Base-by-base conservation (phyloP, 2,797 vertebrate genomes). In the Chromis chromis region DNA sequence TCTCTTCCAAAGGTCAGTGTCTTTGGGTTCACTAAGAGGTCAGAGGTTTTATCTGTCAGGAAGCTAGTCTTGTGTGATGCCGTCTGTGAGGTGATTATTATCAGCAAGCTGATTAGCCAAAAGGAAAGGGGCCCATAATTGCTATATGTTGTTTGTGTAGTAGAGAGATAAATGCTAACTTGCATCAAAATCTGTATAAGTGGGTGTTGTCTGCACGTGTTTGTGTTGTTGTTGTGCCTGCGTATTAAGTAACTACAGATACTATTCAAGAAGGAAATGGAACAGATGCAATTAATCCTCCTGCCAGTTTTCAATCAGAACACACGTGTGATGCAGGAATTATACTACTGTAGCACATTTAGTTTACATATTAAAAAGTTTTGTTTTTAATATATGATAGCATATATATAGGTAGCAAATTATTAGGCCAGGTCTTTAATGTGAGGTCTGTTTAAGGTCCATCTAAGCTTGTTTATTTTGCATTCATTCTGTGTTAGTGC, bases 71-170 rank as follows among this genome's bases (percentile, higher is more conserved):
- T 21, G 68, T 62, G 57, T 72, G 77, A 88, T 79, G 80, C 49
- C 8, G 44, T 65, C 70, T 73, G 68, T 27, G 58, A 82, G 59
- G 40, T 55, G 87, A 90, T 86, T 68, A 59, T 84, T 85, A 93
- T 93, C 90, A 83, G 65, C 64, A n/a, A 85, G 52, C 72, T 86
- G 85, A 88, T 82, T 88, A 79, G 78, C 46, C 12, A 36, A 70
- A 76, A 86, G 88, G 78, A 78, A 86, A 78, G 58, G 25, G 78
- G 50, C 53, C 58, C 55, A 19, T 84, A 81, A 83, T 88, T 85
- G 52, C 61, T 48, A 3, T 57, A 55, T 67, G 33, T 46, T 40
- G 74, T 46, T 54, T 76, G 46, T 60, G 68, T 24, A 12, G 16
- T 19, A 5, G 48, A 69, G 59, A 85, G 74, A 90, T 88, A 78